phyloP scores from a whole-genome alignment of 2,797 vertebrate species.

The Triplophysa yarkandensis region DNA sequence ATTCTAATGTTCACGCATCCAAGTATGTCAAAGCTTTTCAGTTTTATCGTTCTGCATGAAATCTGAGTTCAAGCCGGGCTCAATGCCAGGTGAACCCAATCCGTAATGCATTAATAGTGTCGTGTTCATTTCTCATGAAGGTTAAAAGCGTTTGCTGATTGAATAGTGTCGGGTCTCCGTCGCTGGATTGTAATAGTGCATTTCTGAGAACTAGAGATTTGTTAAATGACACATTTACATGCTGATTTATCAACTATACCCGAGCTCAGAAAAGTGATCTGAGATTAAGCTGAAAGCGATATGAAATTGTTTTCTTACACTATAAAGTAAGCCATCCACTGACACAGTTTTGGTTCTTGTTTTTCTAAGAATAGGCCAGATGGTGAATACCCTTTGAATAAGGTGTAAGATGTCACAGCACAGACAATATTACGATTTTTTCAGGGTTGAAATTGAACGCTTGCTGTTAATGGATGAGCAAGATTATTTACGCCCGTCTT shows the following conservation, averaged over 20 bases:
- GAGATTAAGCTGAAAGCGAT: constrained; percentile 60
- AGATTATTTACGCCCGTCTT: neutral
- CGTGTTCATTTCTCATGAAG: constrained; percentile 22
- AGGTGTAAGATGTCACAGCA: constrained; percentile 26
- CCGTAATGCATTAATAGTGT: constrained; percentile 17
- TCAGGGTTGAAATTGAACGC: neutral
- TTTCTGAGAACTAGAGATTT: constrained; percentile 3
- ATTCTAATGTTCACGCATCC: neutral
- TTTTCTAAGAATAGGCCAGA: constrained; percentile 57
- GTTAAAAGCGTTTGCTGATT: constrained; percentile 21
- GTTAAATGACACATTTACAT: neutral
- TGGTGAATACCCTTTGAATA: constrained; percentile 29
- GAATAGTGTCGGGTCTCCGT: constrained; percentile 1
- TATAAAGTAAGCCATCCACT: constrained; percentile 64
- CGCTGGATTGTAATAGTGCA: constrained; percentile 6
- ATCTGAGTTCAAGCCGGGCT: constrained; percentile 12
- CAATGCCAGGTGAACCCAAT: constrained; percentile 11
- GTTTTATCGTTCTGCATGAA: constrained; percentile 14
- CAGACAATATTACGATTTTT: constrained; percentile 7
- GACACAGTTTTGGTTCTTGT: constrained; percentile 61
- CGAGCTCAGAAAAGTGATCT: constrained; percentile 44
- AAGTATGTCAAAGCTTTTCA: constrained; percentile 2
- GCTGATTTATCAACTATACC: constrained; percentile 24
- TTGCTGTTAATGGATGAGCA: constrained; percentile 27
- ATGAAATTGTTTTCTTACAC: constrained; percentile 67